A percentile compares a stretch with the other conserved stretches of the same genome.
These are phyloP conservation scores for Apis florea DNA, from an alignment of 1,140 invertebrate species.

Conservation along the genomic window DNA sequence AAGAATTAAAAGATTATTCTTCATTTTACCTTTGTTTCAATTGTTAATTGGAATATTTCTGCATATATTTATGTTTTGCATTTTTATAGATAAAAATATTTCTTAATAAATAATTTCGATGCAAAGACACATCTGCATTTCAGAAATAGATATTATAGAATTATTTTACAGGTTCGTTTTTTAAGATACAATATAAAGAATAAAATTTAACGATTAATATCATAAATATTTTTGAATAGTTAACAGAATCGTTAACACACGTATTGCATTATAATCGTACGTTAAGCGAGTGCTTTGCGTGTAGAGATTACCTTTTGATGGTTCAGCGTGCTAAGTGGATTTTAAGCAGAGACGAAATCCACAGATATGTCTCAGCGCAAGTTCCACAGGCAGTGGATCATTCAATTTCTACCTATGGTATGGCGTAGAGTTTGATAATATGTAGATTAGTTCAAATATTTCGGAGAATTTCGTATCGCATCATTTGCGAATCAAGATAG, in stretches of 20 bases:
- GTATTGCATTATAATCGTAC: neutral
- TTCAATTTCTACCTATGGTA: constrained; percentile 56
- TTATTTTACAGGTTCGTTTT: neutral
- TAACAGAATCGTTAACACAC: neutral
- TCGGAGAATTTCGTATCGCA: constrained; percentile 26
- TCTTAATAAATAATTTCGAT: too few species aligned
- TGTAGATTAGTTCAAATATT: constrained; percentile 56
- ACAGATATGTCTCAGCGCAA: constrained; percentile 43
- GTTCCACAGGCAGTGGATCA: constrained; percentile 58
- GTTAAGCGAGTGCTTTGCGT: constrained; percentile 2
- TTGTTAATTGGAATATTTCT: neutral
- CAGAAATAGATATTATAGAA: neutral
- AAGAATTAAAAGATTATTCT: neutral
- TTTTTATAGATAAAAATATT: too few species aligned
- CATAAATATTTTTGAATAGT: neutral
- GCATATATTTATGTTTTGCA: too few species aligned
- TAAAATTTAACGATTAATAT: neutral
- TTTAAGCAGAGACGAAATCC: constrained; percentile 13
- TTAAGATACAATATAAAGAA: too few species aligned
- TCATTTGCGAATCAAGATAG: constrained; percentile 13
- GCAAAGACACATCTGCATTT: too few species aligned
- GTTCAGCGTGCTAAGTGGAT: constrained; percentile 39
- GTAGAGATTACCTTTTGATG: constrained; percentile 36
- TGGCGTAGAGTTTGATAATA: constrained; percentile 58
- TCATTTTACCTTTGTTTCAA: too few species aligned